Evolutionary conservation across 2,113 vertebrate species (phyloP).

Genomic region (Ondatra zibethicus): DNA sequence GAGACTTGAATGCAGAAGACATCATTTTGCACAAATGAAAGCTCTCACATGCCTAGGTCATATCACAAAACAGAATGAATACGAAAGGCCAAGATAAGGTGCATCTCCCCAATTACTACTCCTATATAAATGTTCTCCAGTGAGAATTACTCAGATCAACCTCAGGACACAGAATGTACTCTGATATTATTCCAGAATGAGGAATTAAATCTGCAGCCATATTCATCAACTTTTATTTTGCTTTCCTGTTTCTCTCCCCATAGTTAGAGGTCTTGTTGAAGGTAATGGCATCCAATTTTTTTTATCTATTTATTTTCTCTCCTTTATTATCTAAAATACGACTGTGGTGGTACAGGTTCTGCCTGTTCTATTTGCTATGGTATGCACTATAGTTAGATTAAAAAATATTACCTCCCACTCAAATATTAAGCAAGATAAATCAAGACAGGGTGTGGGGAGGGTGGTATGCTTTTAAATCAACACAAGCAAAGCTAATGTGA

Average conservation of each 20-base stretch:
- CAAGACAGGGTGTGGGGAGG: not conserved
- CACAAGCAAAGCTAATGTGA: not conserved
- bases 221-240: no score
- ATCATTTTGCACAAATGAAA: not conserved
- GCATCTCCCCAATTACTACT: not conserved
- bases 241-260: no score
- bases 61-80: not conserved
- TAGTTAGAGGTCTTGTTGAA: not conserved
- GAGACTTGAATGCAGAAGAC: not conserved
- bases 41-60: not conserved
- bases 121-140: not conserved
- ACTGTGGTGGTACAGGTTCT: not conserved
- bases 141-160: not conserved
- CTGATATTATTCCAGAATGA: not conserved
- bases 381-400: not conserved
- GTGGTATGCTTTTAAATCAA: not conserved
- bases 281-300: not conserved
- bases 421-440: not conserved
- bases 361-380: not conserved
- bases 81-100: fast-evolving
- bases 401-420: not conserved
- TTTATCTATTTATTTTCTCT: not conserved
- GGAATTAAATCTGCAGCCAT: fast-evolving
- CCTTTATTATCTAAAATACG: not conserved
- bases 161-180: not conserved